These are phyloP conservation scores for Eilema depressum DNA, from an alignment of 2,888 invertebrate species.

Conservation along the genomic window DNA sequence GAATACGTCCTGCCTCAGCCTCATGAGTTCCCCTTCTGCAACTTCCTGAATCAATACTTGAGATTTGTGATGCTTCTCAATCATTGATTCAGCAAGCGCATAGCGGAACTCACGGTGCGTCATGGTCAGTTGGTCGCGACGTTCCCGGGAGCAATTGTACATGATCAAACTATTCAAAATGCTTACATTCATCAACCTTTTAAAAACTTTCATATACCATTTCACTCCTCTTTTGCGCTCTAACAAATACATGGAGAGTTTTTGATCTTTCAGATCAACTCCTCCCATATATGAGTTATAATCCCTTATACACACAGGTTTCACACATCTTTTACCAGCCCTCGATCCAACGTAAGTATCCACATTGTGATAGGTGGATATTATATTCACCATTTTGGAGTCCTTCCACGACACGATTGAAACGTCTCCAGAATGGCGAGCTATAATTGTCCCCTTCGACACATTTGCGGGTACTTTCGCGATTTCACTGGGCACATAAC, in stretches of 20 bases:
- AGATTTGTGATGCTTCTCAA: no score
- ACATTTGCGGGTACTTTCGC: conserved; percentile 7
- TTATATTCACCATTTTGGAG: conserved; percentile 12
- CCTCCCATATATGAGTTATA: conserved; percentile 32
- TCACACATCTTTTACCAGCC: neutral
- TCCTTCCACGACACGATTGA: neutral
- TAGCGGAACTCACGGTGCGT: conserved; percentile 30
- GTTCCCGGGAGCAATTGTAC: conserved; percentile 19
- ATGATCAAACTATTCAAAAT: conserved; percentile 34
- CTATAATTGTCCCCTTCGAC: neutral
- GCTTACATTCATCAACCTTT: conserved; percentile 39
- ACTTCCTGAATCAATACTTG: no score
- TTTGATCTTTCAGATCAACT: conserved; percentile 47
- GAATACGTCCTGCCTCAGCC: no score
- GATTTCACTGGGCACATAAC: conserved; percentile 36
- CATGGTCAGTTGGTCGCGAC: conserved; percentile 10
- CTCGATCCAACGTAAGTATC: neutral
- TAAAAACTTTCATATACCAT: conserved; percentile 45
- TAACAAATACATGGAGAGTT: conserved; percentile 44
- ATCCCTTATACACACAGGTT: neutral
- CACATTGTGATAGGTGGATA: conserved; percentile 30
- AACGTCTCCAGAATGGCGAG: neutral
- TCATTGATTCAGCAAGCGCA: no score
- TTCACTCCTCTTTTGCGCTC: conserved; percentile 43
- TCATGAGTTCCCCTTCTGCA: no score